These are phyloP conservation scores for Nymphalis io DNA, from an alignment of 1,140 invertebrate genomes.

Conservation along the genomic window DNA sequence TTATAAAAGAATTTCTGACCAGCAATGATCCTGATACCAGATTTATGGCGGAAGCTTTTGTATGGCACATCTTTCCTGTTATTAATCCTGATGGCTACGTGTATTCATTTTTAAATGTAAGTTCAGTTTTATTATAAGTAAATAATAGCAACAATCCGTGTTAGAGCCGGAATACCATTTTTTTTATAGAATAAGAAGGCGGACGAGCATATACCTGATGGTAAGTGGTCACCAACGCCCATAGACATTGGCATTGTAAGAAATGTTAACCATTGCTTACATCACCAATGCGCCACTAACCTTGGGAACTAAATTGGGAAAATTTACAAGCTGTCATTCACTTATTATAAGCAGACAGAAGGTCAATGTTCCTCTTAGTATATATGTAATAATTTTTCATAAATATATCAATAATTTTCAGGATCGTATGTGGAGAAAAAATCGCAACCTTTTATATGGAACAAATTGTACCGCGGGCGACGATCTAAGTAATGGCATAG, in stretches of 20 bases:
- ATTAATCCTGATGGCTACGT: slow-evolving; percentile 91
- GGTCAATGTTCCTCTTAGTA: too few relatives aligned
- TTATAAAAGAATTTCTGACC: slow-evolving; percentile 84
- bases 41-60: slow-evolving; percentile 81
- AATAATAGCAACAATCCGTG: too few relatives aligned
- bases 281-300: too few relatives aligned
- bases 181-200: too few relatives aligned
- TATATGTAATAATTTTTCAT: neutral
- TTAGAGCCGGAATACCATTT: too few relatives aligned
- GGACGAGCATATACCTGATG: too few relatives aligned
- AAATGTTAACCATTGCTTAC: too few relatives aligned
- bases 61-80: slow-evolving; percentile 86
- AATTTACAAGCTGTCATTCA: too few relatives aligned
- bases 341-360: too few relatives aligned
- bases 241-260: too few relatives aligned
- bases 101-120: slow-evolving; percentile 79
- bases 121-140: slow-evolving; percentile 24
- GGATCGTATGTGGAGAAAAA: slow-evolving; percentile 86
- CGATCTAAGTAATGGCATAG: slow-evolving; percentile 81
- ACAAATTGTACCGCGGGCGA: slow-evolving; percentile 31
- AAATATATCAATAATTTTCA: slow-evolving; percentile 33
- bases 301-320: too few relatives aligned
- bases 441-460: slow-evolving; percentile 68
- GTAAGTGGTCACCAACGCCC: too few relatives aligned
- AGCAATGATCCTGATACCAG: slow-evolving; percentile 77